phyloP scores from a whole-genome alignment of 1,140 invertebrate genomes.

The Pissodes strobi region DNA sequence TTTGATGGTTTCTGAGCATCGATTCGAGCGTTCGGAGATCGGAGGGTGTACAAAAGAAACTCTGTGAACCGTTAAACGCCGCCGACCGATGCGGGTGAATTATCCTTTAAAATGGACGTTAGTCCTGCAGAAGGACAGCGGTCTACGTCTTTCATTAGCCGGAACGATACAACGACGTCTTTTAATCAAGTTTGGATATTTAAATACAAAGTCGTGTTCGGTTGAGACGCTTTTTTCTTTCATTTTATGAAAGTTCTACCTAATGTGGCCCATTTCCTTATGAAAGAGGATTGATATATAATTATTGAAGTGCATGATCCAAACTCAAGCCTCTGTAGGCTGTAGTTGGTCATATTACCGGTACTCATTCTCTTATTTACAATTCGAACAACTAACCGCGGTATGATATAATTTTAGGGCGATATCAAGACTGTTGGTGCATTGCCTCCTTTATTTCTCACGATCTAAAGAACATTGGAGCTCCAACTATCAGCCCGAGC shows the following conservation, averaged over 20 bases:
- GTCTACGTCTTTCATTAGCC: not conserved
- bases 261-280: no score
- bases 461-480: slow-evolving; percentile 13
- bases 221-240: no score
- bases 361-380: no score
- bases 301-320: no score
- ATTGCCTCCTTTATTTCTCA: not conserved
- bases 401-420: no score
- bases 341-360: no score
- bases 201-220: no score
- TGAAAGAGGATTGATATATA: no score
- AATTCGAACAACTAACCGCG: no score
- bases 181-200: not conserved
- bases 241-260: no score
- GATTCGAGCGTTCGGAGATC: not conserved
- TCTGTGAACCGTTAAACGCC: not conserved
- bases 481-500: slow-evolving; percentile 20
- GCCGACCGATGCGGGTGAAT: not conserved
- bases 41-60: not conserved
- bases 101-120: not conserved
- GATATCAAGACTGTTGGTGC: not conserved
- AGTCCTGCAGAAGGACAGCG: not conserved
- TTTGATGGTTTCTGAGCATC: not conserved
- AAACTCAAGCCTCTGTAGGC: no score
- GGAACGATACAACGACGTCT: not conserved